Percentiles rank a stretch among this genome's conserved stretches.
Evolutionary conservation across 2,797 vertebrate species (phyloP).

Genomic region (Ptychadena robeensis): DNA sequence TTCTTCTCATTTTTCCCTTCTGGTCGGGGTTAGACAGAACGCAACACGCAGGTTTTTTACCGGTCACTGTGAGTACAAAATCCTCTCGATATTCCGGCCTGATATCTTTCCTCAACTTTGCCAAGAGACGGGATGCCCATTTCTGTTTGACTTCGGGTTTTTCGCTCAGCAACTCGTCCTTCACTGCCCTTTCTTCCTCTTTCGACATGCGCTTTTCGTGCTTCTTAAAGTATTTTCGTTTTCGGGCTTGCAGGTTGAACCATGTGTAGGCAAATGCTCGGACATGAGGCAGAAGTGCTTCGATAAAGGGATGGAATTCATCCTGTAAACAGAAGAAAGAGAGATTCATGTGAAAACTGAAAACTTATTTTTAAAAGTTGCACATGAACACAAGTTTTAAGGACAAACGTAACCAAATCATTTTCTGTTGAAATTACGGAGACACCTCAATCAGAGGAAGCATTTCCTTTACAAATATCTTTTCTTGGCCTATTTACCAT

Average conservation of each 20-base stretch:
- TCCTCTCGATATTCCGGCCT: conserved; percentile 98
- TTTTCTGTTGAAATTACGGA: not conserved
- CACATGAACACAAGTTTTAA: not conserved
- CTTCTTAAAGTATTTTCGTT: conserved; percentile 99
- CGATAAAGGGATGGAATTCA: conserved; percentile 99
- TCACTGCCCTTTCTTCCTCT: conserved; percentile 97
- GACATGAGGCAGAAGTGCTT: conserved; percentile 97
- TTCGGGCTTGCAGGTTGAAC: conserved; percentile 99
- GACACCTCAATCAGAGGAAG: not conserved
- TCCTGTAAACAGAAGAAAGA: conserved; percentile 72
- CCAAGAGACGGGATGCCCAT: conserved; percentile 97
- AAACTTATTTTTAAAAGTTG: not conserved
- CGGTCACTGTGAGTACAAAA: conserved; percentile 97
- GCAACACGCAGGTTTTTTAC: conserved; percentile 96
- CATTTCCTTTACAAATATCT: not conserved
- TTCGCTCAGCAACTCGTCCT: conserved; percentile 96
- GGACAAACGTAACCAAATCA: not conserved
- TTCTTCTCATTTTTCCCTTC: conserved; percentile 98
- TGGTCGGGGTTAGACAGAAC: conserved; percentile 99
- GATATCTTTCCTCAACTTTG: conserved; percentile 98
- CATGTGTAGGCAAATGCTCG: conserved; percentile 98
- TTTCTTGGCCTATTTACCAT: not conserved
- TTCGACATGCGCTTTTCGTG: conserved; percentile 99
- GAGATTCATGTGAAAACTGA: not conserved
- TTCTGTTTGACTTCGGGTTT: conserved; percentile 99